phyloP scores from a whole-genome alignment of 2,888 invertebrate genomes.

The Steinernema hermaphroditum region DNA sequence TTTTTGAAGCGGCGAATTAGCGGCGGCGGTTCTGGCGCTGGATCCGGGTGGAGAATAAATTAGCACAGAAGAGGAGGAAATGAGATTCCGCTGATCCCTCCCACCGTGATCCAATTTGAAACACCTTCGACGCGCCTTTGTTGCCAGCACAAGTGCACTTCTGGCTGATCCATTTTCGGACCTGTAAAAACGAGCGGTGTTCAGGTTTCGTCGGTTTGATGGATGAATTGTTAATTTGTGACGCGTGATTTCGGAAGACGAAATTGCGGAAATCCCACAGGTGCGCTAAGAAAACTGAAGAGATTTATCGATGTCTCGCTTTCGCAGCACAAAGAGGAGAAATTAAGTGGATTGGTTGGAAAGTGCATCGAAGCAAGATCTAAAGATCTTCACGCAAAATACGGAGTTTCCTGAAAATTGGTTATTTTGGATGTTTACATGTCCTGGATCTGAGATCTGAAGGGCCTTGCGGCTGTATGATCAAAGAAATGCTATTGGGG shows the following conservation, averaged over 20 bases:
- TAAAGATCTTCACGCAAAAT: no score
- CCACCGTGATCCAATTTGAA: constrained; percentile 18
- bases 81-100: background rate
- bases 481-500: no score
- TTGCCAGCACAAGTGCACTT: background rate
- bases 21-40: background rate
- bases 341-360: no score
- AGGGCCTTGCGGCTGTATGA: no score
- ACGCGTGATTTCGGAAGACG: background rate
- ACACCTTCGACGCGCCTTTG: background rate
- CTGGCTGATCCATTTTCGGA: background rate
- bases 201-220: constrained; percentile 6
- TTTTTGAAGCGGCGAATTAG: background rate
- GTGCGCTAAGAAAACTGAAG: no score
- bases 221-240: constrained; percentile 20
- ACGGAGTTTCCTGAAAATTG: no score
- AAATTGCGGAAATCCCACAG: background rate
- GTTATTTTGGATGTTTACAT: no score
- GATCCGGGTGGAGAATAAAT: background rate
- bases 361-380: no score
- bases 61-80: background rate
- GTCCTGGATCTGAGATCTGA: no score
- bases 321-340: no score
- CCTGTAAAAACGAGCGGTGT: background rate
- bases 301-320: no score